phyloP scores from a whole-genome alignment of 2,113 vertebrate species.

The Corvus moneduloides region DNA sequence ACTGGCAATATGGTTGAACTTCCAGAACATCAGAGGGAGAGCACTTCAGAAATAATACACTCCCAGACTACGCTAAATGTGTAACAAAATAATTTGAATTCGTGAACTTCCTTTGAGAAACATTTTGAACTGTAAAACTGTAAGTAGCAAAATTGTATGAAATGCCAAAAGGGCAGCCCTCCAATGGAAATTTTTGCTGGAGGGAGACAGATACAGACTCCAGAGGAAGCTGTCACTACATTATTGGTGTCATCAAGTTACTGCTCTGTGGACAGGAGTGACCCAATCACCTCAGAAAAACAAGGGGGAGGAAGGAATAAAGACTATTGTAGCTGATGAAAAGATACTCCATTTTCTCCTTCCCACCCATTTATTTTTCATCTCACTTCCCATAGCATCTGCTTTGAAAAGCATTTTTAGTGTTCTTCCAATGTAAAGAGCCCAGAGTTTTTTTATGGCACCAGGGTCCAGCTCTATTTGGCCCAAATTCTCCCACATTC shows the following conservation, averaged over 20 bases:
- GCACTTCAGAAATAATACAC: background rate
- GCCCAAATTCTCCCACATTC: background rate
- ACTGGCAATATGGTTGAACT: background rate
- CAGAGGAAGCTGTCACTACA: background rate
- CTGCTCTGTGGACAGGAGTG: background rate
- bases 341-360: background rate
- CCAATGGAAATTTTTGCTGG: background rate
- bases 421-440: background rate
- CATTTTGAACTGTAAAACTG: background rate
- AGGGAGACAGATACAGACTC: background rate
- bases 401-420: background rate
- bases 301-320: background rate
- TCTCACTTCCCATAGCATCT: background rate
- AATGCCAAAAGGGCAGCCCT: background rate
- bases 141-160: background rate
- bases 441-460: background rate
- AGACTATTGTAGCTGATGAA: background rate
- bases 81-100: background rate
- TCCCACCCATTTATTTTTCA: background rate
- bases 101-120: background rate
- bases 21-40: background rate
- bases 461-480: background rate
- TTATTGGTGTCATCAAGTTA: background rate
- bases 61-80: background rate
- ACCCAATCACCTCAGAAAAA: background rate